These are phyloP conservation scores for Aegypius monachus DNA, from an alignment of 2,113 vertebrate species.

Conservation along the genomic window DNA sequence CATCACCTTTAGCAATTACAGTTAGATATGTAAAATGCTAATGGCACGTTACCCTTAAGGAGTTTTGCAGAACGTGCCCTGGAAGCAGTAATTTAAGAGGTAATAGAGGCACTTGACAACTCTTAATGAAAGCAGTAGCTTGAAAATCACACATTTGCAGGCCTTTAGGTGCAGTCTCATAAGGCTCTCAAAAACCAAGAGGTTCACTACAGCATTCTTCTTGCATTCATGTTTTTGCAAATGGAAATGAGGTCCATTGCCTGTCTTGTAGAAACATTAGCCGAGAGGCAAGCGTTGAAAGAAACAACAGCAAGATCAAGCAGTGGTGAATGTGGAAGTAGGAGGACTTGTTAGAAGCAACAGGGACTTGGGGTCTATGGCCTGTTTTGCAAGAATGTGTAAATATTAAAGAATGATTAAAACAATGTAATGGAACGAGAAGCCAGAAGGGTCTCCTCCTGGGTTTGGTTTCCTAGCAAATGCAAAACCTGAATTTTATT, in stretches of 20 bases:
- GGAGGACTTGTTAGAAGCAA: background rate
- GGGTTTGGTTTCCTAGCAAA: background rate
- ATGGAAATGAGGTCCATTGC: background rate
- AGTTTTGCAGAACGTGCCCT: background rate
- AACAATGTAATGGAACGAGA: background rate
- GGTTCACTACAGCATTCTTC: background rate
- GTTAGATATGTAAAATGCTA: background rate
- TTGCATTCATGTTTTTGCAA: background rate
- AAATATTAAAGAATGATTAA: background rate
- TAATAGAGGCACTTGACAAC: background rate
- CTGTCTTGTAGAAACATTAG: background rate
- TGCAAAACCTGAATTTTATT: background rate
- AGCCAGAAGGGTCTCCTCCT: background rate
- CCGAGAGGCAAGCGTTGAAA: background rate
- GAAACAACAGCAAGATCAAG: background rate
- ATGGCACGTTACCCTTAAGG: background rate
- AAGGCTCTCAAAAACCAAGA: background rate
- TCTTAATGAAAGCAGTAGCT: background rate
- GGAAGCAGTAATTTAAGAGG: background rate
- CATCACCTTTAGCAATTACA: background rate
- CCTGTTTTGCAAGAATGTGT: background rate
- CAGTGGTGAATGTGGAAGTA: background rate
- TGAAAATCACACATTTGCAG: slow-evolving; percentile 1
- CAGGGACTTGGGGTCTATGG: background rate
- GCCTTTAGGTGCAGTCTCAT: background rate